phyloP scores from a whole-genome alignment of 1,140 invertebrate genomes.

The Ridgeia piscesae region DNA sequence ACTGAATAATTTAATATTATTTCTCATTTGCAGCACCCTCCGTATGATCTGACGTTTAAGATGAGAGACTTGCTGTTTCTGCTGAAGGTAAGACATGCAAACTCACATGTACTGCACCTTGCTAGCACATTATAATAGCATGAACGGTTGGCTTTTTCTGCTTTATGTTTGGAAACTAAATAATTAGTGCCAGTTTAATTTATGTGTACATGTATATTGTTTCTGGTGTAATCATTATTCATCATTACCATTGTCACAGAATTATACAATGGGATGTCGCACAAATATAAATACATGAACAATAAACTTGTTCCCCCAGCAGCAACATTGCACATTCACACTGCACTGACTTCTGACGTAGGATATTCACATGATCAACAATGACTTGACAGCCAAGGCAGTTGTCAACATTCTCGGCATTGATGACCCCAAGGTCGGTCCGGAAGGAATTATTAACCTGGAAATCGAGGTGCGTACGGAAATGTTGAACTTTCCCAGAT shows the following conservation, averaged over 20 bases:
- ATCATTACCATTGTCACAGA: neutral
- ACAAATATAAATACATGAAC: neutral
- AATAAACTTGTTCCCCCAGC: neutral
- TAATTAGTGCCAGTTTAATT: neutral
- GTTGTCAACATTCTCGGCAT: slow-evolving; percentile 46
- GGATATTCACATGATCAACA: slow-evolving; percentile 53
- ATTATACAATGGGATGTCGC: too few relatives aligned
- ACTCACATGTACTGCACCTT: neutral
- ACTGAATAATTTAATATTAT: neutral
- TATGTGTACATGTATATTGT: neutral
- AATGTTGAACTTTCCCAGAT: too few relatives aligned
- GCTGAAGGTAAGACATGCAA: slow-evolving; percentile 47
- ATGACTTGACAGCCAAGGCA: slow-evolving; percentile 47
- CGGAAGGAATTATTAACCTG: slow-evolving; percentile 52
- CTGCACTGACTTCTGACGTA: slow-evolving; percentile 28
- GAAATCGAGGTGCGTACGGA: slow-evolving; percentile 50
- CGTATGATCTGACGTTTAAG: slow-evolving; percentile 48
- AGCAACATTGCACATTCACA: neutral
- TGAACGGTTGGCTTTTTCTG: neutral
- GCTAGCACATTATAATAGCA: neutral
- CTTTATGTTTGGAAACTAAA: neutral
- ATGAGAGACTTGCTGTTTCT: slow-evolving; percentile 56
- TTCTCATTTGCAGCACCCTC: slow-evolving; percentile 42
- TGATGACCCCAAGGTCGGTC: slow-evolving; percentile 54
- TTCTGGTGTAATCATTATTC: neutral